Percentiles rank a stretch among this genome's conserved stretches.
phyloP scores from a whole-genome alignment of 2,113 vertebrate species.

The Protobothrops mucrosquamatus region DNA sequence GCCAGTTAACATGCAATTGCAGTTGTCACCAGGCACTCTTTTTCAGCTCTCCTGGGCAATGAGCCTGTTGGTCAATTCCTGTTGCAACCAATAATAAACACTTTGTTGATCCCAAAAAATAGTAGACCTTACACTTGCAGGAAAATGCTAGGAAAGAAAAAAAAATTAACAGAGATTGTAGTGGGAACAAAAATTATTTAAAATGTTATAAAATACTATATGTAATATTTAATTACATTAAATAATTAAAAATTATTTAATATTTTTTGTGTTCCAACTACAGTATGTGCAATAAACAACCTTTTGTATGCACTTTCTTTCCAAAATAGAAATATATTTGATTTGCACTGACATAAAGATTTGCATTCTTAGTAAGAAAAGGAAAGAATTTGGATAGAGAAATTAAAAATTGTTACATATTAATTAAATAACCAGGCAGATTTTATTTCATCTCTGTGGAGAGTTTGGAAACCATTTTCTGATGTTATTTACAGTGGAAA shows the following conservation, averaged over 20 bases:
- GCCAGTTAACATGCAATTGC: neutral
- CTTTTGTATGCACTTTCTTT: constrained; percentile 47
- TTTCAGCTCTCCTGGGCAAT: neutral
- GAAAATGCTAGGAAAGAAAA: neutral
- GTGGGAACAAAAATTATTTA: neutral
- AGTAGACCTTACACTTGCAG: neutral
- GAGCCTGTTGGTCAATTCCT: neutral
- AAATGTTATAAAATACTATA: neutral
- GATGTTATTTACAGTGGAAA: constrained; percentile 55
- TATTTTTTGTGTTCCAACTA: neutral
- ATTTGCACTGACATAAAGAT: constrained; percentile 46
- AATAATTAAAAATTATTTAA: neutral
- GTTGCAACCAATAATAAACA: neutral
- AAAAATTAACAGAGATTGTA: neutral
- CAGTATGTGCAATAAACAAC: constrained; percentile 35
- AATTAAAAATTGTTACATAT: constrained; percentile 64
- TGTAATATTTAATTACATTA: neutral
- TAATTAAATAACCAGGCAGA: constrained; percentile 69
- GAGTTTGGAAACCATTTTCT: constrained; percentile 65
- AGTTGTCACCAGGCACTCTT: neutral
- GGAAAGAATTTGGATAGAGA: constrained; percentile 50
- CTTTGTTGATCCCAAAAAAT: neutral
- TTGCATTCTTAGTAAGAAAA: constrained; percentile 56
- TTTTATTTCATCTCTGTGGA: constrained; percentile 64
- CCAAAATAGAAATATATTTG: constrained; percentile 57